Evolutionary conservation across 2,888 invertebrate genomes (phyloP).

Genomic region (Drosophila flavopinicola): DNA sequence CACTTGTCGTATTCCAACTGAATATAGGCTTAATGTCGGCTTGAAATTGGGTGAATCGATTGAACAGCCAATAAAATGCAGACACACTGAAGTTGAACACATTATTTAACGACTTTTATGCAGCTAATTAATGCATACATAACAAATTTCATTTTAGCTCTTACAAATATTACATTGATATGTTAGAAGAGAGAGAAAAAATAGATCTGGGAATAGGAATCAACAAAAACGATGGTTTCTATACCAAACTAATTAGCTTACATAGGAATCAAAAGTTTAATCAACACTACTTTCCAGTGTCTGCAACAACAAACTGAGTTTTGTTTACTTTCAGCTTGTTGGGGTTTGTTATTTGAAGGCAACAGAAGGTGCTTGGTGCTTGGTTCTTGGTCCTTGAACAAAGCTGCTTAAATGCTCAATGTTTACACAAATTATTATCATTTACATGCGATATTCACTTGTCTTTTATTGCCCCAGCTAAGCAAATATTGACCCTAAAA

Average conservation of each 20-base stretch:
- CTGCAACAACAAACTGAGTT: not conserved
- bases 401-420: slow-evolving; percentile 49
- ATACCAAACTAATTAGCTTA: slow-evolving; percentile 2
- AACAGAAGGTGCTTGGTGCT: slow-evolving; percentile 13
- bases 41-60: not conserved
- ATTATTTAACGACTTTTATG: too few relatives aligned
- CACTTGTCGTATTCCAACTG: slow-evolving; percentile 21
- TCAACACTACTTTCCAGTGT: not conserved
- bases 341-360: slow-evolving; percentile 34
- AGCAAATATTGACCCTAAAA: slow-evolving; percentile 56
- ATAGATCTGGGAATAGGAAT: too few relatives aligned
- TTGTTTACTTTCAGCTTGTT: slow-evolving; percentile 26
- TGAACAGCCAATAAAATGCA: too few relatives aligned
- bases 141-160: too few relatives aligned
- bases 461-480: slow-evolving; percentile 53
- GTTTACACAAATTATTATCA: slow-evolving; percentile 70
- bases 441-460: slow-evolving; percentile 66
- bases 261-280: not conserved
- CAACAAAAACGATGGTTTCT: too few relatives aligned
- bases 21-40: slow-evolving; percentile 1
- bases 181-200: too few relatives aligned
- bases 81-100: too few relatives aligned
- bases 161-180: too few relatives aligned
- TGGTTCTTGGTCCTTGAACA: slow-evolving; percentile 14
- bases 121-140: too few relatives aligned